These are phyloP conservation scores for Drosophila erecta DNA, from an alignment of 1,140 invertebrate genomes.

Conservation along the genomic window DNA sequence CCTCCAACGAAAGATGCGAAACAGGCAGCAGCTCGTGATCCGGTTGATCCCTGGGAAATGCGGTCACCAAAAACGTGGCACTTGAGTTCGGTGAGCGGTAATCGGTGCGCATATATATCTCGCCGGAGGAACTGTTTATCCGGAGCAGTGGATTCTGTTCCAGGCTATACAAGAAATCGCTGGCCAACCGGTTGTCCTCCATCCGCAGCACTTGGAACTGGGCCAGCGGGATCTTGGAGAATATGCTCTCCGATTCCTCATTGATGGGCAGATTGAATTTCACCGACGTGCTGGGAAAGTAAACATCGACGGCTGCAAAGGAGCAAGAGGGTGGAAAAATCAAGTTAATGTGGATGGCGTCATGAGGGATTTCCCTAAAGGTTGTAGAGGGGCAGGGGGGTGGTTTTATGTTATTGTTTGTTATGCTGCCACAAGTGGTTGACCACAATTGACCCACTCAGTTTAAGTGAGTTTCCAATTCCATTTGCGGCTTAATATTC, in stretches of 20 bases:
- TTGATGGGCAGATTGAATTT: conserved; percentile 79
- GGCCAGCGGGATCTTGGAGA: conserved; percentile 80
- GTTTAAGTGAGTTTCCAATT: conserved; percentile 7
- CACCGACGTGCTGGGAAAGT: conserved; percentile 77
- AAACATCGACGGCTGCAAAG: conserved; percentile 71
- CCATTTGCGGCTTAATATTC: conserved; percentile 31
- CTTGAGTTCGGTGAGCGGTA: conserved; percentile 50
- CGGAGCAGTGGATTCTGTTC: conserved; percentile 68
- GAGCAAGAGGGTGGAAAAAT: conserved; percentile 11
- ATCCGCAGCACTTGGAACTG: conserved; percentile 74
- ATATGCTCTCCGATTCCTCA: conserved; percentile 80
- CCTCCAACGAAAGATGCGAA: conserved; percentile 65
- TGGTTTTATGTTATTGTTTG: conserved; percentile 6
- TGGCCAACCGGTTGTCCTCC: conserved; percentile 58
- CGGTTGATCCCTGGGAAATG: conserved; percentile 49
- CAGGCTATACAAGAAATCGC: conserved; percentile 74
- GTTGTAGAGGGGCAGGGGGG: neutral
- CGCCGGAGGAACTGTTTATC: conserved; percentile 68
- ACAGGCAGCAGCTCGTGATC: conserved; percentile 46
- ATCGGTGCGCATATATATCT: conserved; percentile 73
- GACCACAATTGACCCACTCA: conserved; percentile 41
- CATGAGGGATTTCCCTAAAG: conserved; percentile 9
- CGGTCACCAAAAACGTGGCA: conserved; percentile 60
- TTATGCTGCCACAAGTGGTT: conserved; percentile 44
- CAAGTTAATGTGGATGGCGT: conserved; percentile 38